Conservation (phyloP, 2,888 invertebrate species). For the Odontocolon sp. region DNA sequence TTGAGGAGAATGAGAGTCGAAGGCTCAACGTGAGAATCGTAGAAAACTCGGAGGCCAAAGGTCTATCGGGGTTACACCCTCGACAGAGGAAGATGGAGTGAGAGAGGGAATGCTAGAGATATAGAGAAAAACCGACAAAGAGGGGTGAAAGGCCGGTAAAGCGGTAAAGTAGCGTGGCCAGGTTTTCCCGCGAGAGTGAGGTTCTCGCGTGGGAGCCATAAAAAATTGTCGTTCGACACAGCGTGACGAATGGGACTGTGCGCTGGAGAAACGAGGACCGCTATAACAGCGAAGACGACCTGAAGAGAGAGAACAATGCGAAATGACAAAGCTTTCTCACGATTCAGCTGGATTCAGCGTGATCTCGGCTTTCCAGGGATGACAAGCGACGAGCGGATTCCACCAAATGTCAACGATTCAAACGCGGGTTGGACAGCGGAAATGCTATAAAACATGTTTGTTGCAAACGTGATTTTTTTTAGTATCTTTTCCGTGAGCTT, state of each 20-base stretch:
- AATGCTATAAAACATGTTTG: slow-evolving; percentile 14
- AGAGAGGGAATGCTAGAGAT: background rate
- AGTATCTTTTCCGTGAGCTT: background rate
- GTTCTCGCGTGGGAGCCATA: slow-evolving; percentile 50
- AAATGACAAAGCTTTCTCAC: slow-evolving; percentile 20
- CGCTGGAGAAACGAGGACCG: slow-evolving; percentile 21
- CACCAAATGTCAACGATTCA: slow-evolving; percentile 7
- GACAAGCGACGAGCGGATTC: slow-evolving; percentile 9
- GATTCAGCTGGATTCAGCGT: slow-evolving; percentile 35
- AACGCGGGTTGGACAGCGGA: background rate
- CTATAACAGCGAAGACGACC: slow-evolving; percentile 9
- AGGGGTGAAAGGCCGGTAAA: slow-evolving; percentile 26
- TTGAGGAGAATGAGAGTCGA: background rate
- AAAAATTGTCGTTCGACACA: slow-evolving; percentile 56
- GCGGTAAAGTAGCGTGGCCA: slow-evolving; percentile 38
- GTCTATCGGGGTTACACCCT: slow-evolving; percentile 19
- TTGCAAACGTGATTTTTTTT: background rate
- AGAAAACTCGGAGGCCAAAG: background rate
- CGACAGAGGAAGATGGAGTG: background rate
- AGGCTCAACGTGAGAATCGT: background rate
- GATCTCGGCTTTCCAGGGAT: background rate
- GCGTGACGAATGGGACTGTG: slow-evolving; percentile 53
- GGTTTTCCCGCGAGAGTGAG: slow-evolving; percentile 45
- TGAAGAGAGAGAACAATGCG: slow-evolving; percentile 17
- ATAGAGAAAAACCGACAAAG: slow-evolving; percentile 6